Evolutionary conservation across 2,888 invertebrate genomes (phyloP), one percentile per base, ranked within the genome.

Genomic region (Ditylenchus weischeri): DNA sequence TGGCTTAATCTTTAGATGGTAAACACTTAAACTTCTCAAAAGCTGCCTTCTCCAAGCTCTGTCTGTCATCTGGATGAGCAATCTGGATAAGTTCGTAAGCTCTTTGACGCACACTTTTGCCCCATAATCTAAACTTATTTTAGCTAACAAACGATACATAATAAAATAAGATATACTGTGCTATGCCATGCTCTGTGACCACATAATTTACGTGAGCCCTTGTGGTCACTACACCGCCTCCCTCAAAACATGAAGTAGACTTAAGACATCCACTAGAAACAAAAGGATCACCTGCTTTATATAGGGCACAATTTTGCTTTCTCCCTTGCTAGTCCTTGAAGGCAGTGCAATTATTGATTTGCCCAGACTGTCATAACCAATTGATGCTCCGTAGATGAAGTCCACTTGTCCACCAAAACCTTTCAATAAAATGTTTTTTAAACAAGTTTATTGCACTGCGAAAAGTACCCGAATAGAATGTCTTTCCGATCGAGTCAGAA

Each of bases 341-440:
- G 90, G 89, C 81, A 93, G 87, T 1, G 93, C 93, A 75, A 93
- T 90, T 81, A 93, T 92, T 5, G 93, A 91, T 83, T 91, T 92
- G 19, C 93, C 93, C 73, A 86, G 86, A 0, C 92, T 92, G 84
- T 93, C 93, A 1, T 88, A 83, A 1, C 90, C 87, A 82, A 91
- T 89, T 0, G 90, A 91, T 1, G 93, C 90, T n/a, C 93, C 93
- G 67, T 92, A 88, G 74, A 93, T 90, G 84, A 93, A 93, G 86
- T 93, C 93, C 43, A 93, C 90, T 83, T 94, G 93, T 0, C 93
- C 93, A 6, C 93, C 93, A 84, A 93, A 91, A 7, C 93, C 92
- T 87, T 69, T 13, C 10, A 64, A 19, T 6, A 19, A 64, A 50
- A 7, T 15, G 29, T 15, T 35, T 21, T 23, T 6, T 49, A 18